Evolutionary conservation across 2,113 vertebrate species (phyloP).

Genomic region (Paramisgurnus dabryanus): DNA sequence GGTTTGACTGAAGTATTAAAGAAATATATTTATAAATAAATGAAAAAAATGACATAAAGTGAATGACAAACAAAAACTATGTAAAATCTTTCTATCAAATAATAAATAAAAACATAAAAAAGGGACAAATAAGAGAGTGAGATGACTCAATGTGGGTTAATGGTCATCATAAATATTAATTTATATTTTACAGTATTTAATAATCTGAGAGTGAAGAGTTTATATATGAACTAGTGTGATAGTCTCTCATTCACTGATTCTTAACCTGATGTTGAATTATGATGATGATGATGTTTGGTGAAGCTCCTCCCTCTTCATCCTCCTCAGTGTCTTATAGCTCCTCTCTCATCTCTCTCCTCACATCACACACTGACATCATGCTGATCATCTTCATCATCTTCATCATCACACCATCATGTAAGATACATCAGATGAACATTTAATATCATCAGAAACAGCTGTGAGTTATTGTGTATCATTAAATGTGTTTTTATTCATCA

Average conservation of each 20-base stretch:
- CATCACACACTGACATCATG: background rate
- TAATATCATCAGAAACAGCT: background rate
- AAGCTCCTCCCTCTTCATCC: background rate
- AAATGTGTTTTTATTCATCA: constrained; percentile 38
- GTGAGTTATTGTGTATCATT: background rate
- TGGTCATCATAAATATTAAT: too few relatives aligned
- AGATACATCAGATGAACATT: too few relatives aligned
- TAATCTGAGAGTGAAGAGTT: background rate
- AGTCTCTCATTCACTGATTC: constrained; percentile 8
- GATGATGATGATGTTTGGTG: too few relatives aligned
- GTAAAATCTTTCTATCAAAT: too few relatives aligned
- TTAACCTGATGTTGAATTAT: constrained; percentile 2
- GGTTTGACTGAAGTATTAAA: background rate
- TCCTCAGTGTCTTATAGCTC: background rate
- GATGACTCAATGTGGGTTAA: too few relatives aligned
- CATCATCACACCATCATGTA: too few relatives aligned
- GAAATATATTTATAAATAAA: background rate
- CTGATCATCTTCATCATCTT: background rate
- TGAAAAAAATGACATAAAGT: background rate
- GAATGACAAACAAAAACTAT: background rate
- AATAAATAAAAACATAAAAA: too few relatives aligned
- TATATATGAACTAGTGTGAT: background rate
- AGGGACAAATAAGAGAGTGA: too few relatives aligned
- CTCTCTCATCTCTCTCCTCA: background rate
- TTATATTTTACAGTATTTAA: too few relatives aligned